A percentile compares a stretch with the other conserved stretches of the same genome.
Evolutionary conservation across 2,888 invertebrate genomes (phyloP).

Genomic region (Cephus pulcher): DNA sequence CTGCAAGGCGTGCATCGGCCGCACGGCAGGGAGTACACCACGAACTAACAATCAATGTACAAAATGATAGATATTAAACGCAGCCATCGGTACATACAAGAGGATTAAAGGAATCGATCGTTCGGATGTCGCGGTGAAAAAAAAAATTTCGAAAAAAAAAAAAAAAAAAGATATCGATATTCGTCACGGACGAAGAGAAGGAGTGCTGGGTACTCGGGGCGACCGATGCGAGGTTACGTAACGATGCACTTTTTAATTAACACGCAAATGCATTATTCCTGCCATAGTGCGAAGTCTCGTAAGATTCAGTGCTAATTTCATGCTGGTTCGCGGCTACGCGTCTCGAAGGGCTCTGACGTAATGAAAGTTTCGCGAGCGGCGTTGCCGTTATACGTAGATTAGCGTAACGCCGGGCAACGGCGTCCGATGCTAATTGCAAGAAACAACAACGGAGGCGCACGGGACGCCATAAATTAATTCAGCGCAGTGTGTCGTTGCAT

Average conservation of each 20-base stretch:
- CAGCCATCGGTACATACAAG: constrained; percentile 9
- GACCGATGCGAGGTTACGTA: background rate
- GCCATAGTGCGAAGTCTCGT: background rate
- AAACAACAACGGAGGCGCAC: constrained; percentile 24
- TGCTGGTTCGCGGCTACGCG: background rate
- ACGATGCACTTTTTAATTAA: background rate
- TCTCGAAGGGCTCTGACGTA: background rate
- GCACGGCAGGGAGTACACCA: constrained; percentile 15
- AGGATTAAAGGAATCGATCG: constrained; percentile 4
- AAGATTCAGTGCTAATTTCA: background rate
- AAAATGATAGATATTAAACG: constrained; percentile 40
- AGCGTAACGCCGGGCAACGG: constrained; percentile 34
- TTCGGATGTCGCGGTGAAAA: background rate
- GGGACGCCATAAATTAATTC: constrained; percentile 39
- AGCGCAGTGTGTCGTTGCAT: constrained; percentile 32
- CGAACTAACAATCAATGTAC: constrained; percentile 34
- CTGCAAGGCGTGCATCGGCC: constrained; percentile 25
- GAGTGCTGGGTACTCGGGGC: background rate
- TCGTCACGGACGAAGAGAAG: background rate
- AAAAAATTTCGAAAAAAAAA: background rate
- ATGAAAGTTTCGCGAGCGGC: constrained; percentile 1
- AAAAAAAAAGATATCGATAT: background rate
- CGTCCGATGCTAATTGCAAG: constrained; percentile 41
- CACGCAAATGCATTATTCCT: background rate
- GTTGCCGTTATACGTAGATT: constrained; percentile 28